A percentile compares a stretch with the other conserved stretches of the same genome.
Evolutionary conservation across 2,113 vertebrate species (phyloP).

Genomic region (Hippocampus mohnikei): DNA sequence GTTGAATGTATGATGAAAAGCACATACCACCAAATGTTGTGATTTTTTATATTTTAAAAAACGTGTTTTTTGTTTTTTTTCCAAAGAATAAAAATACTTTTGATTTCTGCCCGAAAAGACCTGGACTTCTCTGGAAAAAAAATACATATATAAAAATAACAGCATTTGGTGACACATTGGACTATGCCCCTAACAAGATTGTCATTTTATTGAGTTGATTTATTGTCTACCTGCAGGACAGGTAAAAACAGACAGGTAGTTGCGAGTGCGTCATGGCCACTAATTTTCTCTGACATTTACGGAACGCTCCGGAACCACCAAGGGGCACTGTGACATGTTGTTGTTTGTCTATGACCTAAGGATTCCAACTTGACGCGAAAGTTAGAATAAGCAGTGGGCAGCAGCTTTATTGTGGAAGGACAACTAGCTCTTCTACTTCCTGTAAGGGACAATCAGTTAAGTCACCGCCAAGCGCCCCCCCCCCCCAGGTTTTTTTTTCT

Average conservation of each 20-base stretch:
- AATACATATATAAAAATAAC: background rate
- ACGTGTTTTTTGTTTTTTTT: background rate
- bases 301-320: background rate
- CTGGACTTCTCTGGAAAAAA: background rate
- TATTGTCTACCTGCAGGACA: conserved; percentile 56
- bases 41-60: background rate
- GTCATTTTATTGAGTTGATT: background rate
- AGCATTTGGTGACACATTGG: background rate
- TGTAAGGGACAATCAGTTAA: conserved; percentile 56
- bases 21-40: background rate
- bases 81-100: background rate
- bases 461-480: conserved; percentile 55
- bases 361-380: background rate
- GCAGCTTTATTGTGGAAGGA: conserved; percentile 42
- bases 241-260: conserved; percentile 34
- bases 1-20: background rate
- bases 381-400: conserved; percentile 18
- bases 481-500: conserved; percentile 4
- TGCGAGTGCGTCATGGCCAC: background rate
- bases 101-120: background rate
- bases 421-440: conserved; percentile 20
- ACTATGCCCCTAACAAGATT: background rate
- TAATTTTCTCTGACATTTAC: background rate
- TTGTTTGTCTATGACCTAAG: background rate
- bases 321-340: background rate